A percentile compares a stretch with the other conserved stretches of the same genome.
These are phyloP conservation scores for Oriolus oriolus DNA, from an alignment of 2,113 vertebrate species.

Conservation along the genomic window DNA sequence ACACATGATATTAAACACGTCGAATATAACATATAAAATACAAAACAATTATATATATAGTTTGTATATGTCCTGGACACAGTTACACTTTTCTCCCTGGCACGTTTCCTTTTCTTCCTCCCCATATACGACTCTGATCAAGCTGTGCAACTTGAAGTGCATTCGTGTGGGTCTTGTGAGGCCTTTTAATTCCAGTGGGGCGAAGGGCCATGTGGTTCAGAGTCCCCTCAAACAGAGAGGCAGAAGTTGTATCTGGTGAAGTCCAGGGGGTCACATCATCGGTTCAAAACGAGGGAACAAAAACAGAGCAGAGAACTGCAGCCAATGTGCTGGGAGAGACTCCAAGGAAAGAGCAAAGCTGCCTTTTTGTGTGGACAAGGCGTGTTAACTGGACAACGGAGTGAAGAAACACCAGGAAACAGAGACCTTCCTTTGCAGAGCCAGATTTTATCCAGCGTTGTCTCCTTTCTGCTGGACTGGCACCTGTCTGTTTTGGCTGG, in stretches of 20 bases:
- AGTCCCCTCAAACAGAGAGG: background rate
- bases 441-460: background rate
- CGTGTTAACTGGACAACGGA: background rate
- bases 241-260: background rate
- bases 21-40: background rate
- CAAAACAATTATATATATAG: background rate
- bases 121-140: background rate
- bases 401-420: background rate
- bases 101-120: background rate
- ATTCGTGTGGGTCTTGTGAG: background rate
- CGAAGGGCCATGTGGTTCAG: background rate
- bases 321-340: background rate
- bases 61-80: background rate
- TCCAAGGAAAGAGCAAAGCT: background rate
- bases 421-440: background rate
- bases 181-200: background rate
- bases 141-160: background rate
- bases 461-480: background rate
- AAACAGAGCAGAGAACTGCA: background rate
- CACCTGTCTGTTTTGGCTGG: fast-evolving
- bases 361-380: background rate
- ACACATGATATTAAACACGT: too few species aligned
- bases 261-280: background rate
- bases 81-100: background rate
- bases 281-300: background rate